phyloP scores from a whole-genome alignment of 2,888 invertebrate genomes.

The Caenorhabditis afra region DNA sequence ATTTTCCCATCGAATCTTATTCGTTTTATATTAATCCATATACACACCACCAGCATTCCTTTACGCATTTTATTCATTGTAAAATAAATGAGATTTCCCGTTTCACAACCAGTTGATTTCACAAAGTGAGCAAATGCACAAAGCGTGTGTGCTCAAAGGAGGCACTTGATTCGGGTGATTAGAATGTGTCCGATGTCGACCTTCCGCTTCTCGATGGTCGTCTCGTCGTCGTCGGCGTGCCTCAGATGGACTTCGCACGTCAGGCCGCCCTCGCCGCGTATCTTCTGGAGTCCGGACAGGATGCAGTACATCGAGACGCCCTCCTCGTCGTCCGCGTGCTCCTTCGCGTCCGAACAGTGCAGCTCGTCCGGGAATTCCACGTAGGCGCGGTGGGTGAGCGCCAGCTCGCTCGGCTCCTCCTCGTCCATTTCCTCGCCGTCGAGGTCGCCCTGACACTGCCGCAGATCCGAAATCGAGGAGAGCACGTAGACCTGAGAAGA shows the following conservation, averaged over 20 bases:
- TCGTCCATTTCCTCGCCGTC: constrained; percentile 45
- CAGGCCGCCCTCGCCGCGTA: constrained; percentile 64
- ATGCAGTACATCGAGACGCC: constrained; percentile 76
- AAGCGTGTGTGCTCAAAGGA: constrained; percentile 5
- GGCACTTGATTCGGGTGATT: constrained; percentile 69
- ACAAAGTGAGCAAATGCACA: background rate
- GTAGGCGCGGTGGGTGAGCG: constrained; percentile 72
- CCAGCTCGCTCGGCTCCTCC: constrained; percentile 62
- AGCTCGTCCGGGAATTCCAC: constrained; percentile 73
- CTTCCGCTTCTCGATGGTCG: constrained; percentile 49
- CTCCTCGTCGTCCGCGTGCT: constrained; percentile 76
- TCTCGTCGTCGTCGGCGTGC: constrained; percentile 44
- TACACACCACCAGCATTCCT: constrained; percentile 5
- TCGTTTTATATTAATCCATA: constrained; percentile 46
- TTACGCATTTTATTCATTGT: constrained; percentile 52
- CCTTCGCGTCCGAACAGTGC: constrained; percentile 65
- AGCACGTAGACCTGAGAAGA: constrained; percentile 79
- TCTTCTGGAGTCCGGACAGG: constrained; percentile 75
- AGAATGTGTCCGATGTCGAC: constrained; percentile 75
- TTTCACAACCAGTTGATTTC: constrained; percentile 1
- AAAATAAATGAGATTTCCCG: constrained; percentile 46
- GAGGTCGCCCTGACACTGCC: constrained; percentile 21
- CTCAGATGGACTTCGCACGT: constrained; percentile 63
- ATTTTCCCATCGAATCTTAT: constrained; percentile 12
- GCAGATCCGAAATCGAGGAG: constrained; percentile 71